A percentile compares a stretch with the other conserved stretches of the same genome.
Conservation (phyloP, 2,113 vertebrate genomes). For the Tauraco erythrolophus region DNA sequence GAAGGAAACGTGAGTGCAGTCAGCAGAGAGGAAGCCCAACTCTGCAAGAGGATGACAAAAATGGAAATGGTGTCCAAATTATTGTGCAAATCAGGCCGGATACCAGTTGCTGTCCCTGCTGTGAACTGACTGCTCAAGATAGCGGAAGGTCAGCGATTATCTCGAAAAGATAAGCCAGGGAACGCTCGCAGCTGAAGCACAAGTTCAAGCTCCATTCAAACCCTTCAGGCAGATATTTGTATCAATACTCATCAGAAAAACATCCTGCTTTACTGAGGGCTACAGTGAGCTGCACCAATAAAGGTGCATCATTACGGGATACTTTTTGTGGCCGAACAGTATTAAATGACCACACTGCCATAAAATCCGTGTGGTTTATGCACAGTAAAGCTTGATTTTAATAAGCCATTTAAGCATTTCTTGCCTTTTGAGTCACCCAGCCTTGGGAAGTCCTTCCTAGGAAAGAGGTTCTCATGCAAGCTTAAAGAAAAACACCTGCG, state of each 20-base stretch:
- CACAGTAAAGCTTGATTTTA: neutral
- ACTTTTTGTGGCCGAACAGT: neutral
- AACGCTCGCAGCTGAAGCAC: neutral
- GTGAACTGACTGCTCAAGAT: neutral
- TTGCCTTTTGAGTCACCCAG: neutral
- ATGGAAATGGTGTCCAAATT: conserved; percentile 49
- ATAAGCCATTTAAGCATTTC: neutral
- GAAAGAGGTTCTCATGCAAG: neutral
- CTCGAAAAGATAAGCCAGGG: neutral
- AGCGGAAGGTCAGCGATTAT: neutral
- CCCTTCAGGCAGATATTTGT: neutral
- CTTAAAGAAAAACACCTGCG: neutral
- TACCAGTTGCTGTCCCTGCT: conserved; percentile 4
- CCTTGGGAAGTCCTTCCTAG: neutral
- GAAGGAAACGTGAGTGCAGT: neutral
- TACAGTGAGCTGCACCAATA: neutral
- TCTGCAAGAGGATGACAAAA: neutral
- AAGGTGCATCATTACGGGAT: too few relatives aligned
- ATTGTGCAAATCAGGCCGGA: conserved; percentile 55
- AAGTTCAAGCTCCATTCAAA: neutral
- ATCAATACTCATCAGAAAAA: neutral
- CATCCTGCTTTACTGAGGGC: neutral
- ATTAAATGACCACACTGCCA: neutral
- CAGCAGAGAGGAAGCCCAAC: conserved; percentile 17
- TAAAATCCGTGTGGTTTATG: rapidly evolving